Evolutionary conservation across 2,797 vertebrate genomes (phyloP).

Genomic region (Gallinago solitaria): DNA sequence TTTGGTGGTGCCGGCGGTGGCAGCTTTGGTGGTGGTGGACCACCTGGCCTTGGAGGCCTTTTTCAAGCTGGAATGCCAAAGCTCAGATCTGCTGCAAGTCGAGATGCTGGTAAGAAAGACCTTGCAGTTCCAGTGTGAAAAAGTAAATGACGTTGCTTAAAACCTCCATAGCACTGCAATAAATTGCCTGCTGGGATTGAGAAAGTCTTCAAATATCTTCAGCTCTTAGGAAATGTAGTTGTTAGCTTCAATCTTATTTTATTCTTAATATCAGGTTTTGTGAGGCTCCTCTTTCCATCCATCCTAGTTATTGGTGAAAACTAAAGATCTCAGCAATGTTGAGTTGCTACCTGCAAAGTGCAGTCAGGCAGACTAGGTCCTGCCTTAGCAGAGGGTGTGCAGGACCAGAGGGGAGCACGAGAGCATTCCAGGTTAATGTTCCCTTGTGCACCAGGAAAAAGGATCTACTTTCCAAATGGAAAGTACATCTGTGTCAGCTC

Average conservation of each 20-base stretch:
- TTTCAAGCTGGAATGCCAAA: constrained; percentile 96
- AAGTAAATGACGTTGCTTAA: background rate
- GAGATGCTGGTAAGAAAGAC: constrained; percentile 83
- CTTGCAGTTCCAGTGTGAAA: background rate
- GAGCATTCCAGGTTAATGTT: background rate
- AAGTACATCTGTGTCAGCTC: background rate
- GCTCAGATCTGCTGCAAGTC: constrained; percentile 85
- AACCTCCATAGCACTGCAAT: background rate
- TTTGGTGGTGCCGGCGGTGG: constrained; percentile 59
- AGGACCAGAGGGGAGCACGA: background rate
- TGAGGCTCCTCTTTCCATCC: background rate
- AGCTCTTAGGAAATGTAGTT: background rate
- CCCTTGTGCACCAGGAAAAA: background rate
- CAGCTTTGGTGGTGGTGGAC: constrained; percentile 71
- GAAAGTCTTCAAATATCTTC: background rate
- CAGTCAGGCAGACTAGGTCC: background rate
- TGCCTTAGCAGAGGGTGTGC: background rate
- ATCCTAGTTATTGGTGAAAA: background rate
- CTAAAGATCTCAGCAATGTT: background rate
- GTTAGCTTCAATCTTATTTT: background rate
- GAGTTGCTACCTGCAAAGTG: background rate
- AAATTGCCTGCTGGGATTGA: background rate
- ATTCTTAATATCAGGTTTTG: background rate
- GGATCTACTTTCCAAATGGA: background rate
- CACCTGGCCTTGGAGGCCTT: constrained; percentile 88